Evolutionary conservation across 2,888 invertebrate genomes (phyloP), one percentile per base, ranked within the genome.

Genomic region (Dichetophora obliterata): DNA sequence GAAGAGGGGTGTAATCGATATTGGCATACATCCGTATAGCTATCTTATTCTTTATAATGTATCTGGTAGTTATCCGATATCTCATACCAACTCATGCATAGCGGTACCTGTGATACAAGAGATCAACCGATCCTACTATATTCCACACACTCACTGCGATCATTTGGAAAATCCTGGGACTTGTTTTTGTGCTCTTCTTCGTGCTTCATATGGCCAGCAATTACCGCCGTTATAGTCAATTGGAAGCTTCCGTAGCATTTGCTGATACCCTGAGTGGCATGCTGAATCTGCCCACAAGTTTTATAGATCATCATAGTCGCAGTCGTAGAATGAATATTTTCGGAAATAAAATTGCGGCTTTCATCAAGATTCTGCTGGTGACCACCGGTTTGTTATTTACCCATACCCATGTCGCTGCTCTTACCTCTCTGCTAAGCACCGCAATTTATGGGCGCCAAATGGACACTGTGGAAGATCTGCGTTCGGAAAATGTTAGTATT

Each of bases 31-130:
- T 76, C 80, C 82, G 3, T 75, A 59, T 54, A 80, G 80, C 6
- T 79, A 75, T 16, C 65, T 81, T 6, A 68, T 77, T 31, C 80
- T 80, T 0, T 75, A 63, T 6, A 24, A 75, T 9, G 78, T 73
- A 6, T 76, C 77, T 48, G 80, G 77, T 48, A 83, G 82, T 50
- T 82, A 81, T 78, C 82, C 83, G 14, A 81, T 83, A 11, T 77
- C 80, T 19, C 81, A 82, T 74, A 82, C 80, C 22, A 83, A 83
- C 68, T 75, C 77, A 4, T 82, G 83, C 69, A 63, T 83, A 11
- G 78, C 82, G 11, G 76, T 81, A 52, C 83, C 83, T 2, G 80
- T 83, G 14, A 76, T 78, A 22, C 80, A 81, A 61, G 82, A 83
- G 77, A 79, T 83, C 54, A 76, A 77, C 76, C 79, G 74, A 11